Evolutionary conservation across 2,888 invertebrate species (phyloP).

Genomic region (Drosophila pegasa): DNA sequence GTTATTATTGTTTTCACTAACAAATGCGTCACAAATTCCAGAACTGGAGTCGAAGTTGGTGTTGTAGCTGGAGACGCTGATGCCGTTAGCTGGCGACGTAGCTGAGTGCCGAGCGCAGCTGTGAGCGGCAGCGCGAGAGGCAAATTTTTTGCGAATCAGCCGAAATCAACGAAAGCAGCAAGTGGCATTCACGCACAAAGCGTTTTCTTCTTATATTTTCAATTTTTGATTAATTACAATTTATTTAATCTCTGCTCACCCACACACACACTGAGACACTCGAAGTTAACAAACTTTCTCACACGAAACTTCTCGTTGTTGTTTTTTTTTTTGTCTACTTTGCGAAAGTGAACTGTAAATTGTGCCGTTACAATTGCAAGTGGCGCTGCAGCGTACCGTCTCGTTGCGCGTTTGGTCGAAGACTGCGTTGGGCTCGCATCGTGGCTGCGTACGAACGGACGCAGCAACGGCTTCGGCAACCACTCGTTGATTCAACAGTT

Average conservation of each 20-base stretch:
- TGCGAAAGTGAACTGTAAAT: constrained; percentile 2
- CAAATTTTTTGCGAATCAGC: constrained; percentile 49
- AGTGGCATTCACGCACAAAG: constrained; percentile 20
- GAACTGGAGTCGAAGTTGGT: no score
- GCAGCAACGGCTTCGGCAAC: constrained; percentile 66
- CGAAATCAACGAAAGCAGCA: constrained; percentile 49
- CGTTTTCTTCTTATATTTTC: background rate
- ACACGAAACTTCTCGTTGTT: constrained; percentile 2
- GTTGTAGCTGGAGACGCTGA: background rate
- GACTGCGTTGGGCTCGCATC: constrained; percentile 61
- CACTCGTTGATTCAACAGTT: constrained; percentile 81
- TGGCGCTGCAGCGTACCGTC: constrained; percentile 66
- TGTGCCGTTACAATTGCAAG: constrained; percentile 18
- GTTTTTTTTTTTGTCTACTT: background rate
- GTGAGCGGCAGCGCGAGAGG: constrained; percentile 48
- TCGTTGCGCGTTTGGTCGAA: constrained; percentile 73
- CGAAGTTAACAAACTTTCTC: background rate
- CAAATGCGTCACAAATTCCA: constrained; percentile 6
- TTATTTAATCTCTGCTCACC: constrained; percentile 15
- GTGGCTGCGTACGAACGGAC: constrained; percentile 49
- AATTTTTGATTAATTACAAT: background rate
- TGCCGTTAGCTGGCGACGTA: constrained; percentile 14
- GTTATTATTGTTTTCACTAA: background rate
- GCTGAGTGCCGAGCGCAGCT: constrained; percentile 24
- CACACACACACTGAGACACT: background rate